Base-by-base conservation (phyloP, 2,113 vertebrate genomes). In the Nannobrachium achirus region DNA sequence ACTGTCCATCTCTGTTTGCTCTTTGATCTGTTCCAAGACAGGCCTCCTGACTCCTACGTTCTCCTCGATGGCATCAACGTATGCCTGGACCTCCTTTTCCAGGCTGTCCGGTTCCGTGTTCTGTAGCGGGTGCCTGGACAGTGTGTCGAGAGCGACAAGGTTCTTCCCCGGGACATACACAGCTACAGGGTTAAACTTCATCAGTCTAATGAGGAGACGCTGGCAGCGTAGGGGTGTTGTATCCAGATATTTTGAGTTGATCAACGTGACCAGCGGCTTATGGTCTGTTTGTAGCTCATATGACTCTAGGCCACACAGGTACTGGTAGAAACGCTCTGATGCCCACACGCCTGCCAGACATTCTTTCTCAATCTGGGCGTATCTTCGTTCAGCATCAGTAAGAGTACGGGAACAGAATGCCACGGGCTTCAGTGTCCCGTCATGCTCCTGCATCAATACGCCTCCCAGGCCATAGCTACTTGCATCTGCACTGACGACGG, bases 161-260 rank as follows among this genome's bases (percentile, higher is more conserved):
- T 10, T 18, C 20, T 69, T 70, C 4, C 25, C 66, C 3, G 44
- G 52, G 6, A 56, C 61, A 10, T 65, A 75, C n/a, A n/a, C n/a
- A n/a, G n/a, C n/a, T n/a, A n/a, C n/a, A n/a, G n/a, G n/a, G n/a
- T n/a, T n/a, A n/a, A n/a, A n/a, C n/a, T n/a, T n/a, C n/a, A n/a
- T n/a, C n/a, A n/a, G n/a, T n/a, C n/a, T n/a, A n/a, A n/a, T n/a
- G n/a, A n/a, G n/a, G n/a, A n/a, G n/a, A n/a, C n/a, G n/a, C n/a
- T n/a, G n/a, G n/a, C n/a, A n/a, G 2, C 52, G 8, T 1, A 75
- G 19, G 0, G 48, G 63, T 61, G 50, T 40, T n/a, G 40, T 74
- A 15, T 74, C 50, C 1, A 74, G 53, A 38, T 69, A 19, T 45
- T 58, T 58, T 10, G n/a, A n/a, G 1, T 74, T 74, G 19, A 68